phyloP scores from a whole-genome alignment of 2,113 vertebrate species.

The Cyanoderma ruficeps region DNA sequence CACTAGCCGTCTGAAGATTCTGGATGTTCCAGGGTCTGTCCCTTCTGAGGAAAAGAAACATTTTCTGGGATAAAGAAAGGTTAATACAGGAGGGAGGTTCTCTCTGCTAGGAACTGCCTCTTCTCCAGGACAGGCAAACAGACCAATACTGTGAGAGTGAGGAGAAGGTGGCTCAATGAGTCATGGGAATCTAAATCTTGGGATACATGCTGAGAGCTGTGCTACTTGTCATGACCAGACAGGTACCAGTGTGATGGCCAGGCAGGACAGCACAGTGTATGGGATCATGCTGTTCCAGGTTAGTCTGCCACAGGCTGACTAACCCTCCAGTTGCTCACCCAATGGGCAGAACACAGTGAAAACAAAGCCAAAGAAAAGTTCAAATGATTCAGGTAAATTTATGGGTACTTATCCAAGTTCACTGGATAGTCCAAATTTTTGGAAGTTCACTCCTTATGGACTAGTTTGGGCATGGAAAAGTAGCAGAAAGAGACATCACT shows the following conservation, averaged over 20 bases:
- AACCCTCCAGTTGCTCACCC: slow-evolving; percentile 47
- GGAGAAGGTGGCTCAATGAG: slow-evolving; percentile 30
- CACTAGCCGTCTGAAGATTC: neutral
- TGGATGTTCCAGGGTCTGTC: neutral
- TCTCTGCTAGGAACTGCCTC: neutral
- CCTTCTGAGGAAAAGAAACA: neutral
- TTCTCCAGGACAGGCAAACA: neutral
- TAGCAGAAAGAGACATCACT: slow-evolving; percentile 48
- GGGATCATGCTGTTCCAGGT: slow-evolving; percentile 54
- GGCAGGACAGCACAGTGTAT: slow-evolving; percentile 33
- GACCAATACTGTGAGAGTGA: neutral
- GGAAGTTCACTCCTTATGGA: slow-evolving; percentile 55
- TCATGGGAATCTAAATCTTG: neutral
- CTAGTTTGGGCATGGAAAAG: slow-evolving; percentile 50
- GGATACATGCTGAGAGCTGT: slow-evolving; percentile 9
- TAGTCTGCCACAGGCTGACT: slow-evolving; percentile 29
- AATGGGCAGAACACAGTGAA: slow-evolving; percentile 34
- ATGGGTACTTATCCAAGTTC: slow-evolving; percentile 55
- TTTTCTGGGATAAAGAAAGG: neutral
- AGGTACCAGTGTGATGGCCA: neutral
- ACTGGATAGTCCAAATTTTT: slow-evolving; percentile 51
- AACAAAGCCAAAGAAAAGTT: slow-evolving; percentile 51
- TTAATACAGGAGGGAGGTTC: neutral
- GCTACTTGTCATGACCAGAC: slow-evolving; percentile 51
- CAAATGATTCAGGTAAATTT: slow-evolving; percentile 27